Percentiles rank a stretch among this genome's conserved stretches.
These are phyloP conservation scores for Patella depressa DNA, from an alignment of 2,888 invertebrate genomes.

Conservation along the genomic window DNA sequence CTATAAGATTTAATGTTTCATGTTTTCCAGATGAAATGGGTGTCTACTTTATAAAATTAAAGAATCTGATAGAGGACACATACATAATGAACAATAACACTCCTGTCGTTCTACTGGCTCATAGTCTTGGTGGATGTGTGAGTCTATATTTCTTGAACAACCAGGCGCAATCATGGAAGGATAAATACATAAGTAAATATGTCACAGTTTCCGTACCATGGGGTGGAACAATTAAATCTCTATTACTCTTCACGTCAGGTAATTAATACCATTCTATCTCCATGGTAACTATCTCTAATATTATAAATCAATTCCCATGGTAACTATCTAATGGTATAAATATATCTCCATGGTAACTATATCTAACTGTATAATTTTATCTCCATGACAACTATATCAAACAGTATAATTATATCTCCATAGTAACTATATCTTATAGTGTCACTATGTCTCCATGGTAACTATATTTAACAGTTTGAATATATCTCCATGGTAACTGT, in stretches of 20 bases:
- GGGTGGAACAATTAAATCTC: slow-evolving; percentile 95
- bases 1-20: not conserved
- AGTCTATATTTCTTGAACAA: slow-evolving; percentile 86
- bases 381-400: no score
- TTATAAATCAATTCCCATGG: no score
- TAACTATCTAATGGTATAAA: no score
- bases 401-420: no score
- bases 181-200: slow-evolving; percentile 85
- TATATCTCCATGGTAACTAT: no score
- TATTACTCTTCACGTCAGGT: slow-evolving; percentile 96
- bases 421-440: no score
- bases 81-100: slow-evolving; percentile 83
- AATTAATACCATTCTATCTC: slow-evolving; percentile 31
- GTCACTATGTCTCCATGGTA: no score
- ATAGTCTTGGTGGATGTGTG: slow-evolving; percentile 98
- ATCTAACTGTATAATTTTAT: no score
- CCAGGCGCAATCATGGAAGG: slow-evolving; percentile 87
- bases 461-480: no score
- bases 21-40: slow-evolving; percentile 84
- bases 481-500: no score
- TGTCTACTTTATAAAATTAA: slow-evolving; percentile 84
- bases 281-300: no score
- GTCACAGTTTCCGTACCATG: slow-evolving; percentile 93
- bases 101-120: slow-evolving; percentile 86
- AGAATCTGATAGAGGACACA: slow-evolving; percentile 86